Evolutionary conservation across 2,113 vertebrate genomes (phyloP), one percentile per base, ranked within the genome.

Genomic region (Clarias magur): DNA sequence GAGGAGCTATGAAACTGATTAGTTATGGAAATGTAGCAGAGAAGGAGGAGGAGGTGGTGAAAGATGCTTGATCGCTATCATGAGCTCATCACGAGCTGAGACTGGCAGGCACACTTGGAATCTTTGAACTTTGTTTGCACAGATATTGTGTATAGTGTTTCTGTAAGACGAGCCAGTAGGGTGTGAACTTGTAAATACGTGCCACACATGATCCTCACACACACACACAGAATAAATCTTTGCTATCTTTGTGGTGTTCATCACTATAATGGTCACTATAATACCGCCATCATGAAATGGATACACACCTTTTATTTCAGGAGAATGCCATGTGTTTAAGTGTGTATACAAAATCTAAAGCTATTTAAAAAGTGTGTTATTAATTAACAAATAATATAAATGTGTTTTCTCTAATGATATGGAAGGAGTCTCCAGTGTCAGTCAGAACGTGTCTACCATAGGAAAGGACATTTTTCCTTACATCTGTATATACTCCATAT

Each of bases 11-110:
- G 27, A 53, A 72, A 42, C 57, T 70, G 79, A 67, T 83, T 85
- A 57, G 56, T 86, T 65, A 75, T 42, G 84, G 80, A 89, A 89
- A 87, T 68, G 19, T 8, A 85, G 57, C 60, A 53, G 5, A 81
- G 19, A 9, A 54, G 25, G 42, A 82, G 7, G 30, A 48, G 80
- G 81, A 86, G 63, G 42, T 30, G 82, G 83, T 84, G 88, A 84
- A 76, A 87, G 85, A 86, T 25, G 62, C 62, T 60, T 30, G 54
- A 59, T 65, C 15, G 27, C 38, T 21, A 3, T 85, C 13, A 68
- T 48, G 48, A 48, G 48, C 34, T 88, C 84, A 88, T 85, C 79
- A 70, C 42, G 73, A 65, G 59, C 59, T 65, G 48, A 73, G 73
- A 56, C 75, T 38, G 63, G 11, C 80, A 60, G 30, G 65, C 54